Evolutionary conservation across 2,888 invertebrate genomes (phyloP).

Genomic region (Adelognathus sp.): DNA sequence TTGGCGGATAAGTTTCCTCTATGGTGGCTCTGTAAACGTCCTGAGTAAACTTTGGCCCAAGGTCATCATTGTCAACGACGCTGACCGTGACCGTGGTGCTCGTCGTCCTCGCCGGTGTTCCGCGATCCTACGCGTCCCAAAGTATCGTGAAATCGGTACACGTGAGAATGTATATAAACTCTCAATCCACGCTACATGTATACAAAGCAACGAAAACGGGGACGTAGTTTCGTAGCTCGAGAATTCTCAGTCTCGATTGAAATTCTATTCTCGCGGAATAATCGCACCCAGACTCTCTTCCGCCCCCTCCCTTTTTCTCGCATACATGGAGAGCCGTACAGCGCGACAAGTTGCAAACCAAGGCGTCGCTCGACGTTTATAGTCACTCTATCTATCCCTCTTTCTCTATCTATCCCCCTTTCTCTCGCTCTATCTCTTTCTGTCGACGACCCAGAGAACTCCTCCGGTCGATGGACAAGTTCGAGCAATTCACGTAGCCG

Average conservation of each 20-base stretch:
- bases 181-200: too few species aligned
- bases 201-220: too few species aligned
- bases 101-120: constrained; percentile 88
- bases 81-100: constrained; percentile 88
- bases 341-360: constrained; percentile 44
- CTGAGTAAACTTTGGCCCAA: constrained; percentile 91
- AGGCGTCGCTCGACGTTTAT: constrained; percentile 54
- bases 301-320: too few species aligned
- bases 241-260: constrained; percentile 38
- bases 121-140: constrained; percentile 86
- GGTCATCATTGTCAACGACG: constrained; percentile 91
- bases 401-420: too few species aligned
- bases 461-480: background rate
- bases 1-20: constrained; percentile 91
- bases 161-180: too few species aligned
- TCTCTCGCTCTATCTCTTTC: too few species aligned
- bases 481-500: constrained; percentile 37
- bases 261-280: constrained; percentile 55
- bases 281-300: constrained; percentile 3
- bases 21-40: constrained; percentile 91
- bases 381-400: too few species aligned
- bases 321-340: background rate
- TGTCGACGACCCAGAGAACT: background rate
- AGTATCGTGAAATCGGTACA: background rate
- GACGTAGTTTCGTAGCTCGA: too few species aligned